Evolutionary conservation across 2,888 invertebrate genomes (phyloP), one percentile per base, ranked within the genome.

Genomic region (Pollenia labialis): DNA sequence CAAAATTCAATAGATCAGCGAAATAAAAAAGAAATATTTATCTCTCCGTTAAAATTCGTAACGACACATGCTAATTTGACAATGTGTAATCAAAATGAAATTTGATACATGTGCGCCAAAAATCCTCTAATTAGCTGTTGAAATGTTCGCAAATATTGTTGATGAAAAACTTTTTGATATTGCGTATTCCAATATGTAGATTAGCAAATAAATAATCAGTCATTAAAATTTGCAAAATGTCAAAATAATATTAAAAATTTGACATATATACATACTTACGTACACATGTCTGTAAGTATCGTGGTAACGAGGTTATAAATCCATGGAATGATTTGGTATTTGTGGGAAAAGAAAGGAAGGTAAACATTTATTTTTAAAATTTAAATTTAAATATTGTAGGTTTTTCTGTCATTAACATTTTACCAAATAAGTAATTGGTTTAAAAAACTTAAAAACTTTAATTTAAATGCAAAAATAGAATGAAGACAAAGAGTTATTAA

Each of bases 121-220:
- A 77, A 48, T 7, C 1, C 12, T 77, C 32, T 76, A 76, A 76
- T 64, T 66, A 54, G 44, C 66, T 76, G 76, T 3, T 76, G 23
- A 76, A 54, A 54, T 52, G 18, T n/a, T 11, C 8, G 4, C 54
- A 64, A 64, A 66, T 52, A 54, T 32, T 32, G 11, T 23, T 62
- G 18, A 60, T 62, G 62, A 62, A 75, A 23, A 14, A 64, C 32
- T n/a, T 52, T 23, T 44, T 76, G 16, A 11, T 7, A 42, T 11
- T 52, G 14, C 42, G 6, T 23, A 18, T 44, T 2, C 14, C 18
- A 14, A 32, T n/a, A 52, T 23, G 6, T 52, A 11, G 2, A n/a
- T 50, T 79, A 42, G 6, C 18, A 48, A 69, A 50, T 69, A 60
- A 42, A 79, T 60, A 79, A 18, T 50, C 69, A 71, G 42, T 80